Evolutionary conservation across 1,140 invertebrate genomes (phyloP), one percentile per base, ranked within the genome.

Genomic region (Tetramorium parvispinum): DNA sequence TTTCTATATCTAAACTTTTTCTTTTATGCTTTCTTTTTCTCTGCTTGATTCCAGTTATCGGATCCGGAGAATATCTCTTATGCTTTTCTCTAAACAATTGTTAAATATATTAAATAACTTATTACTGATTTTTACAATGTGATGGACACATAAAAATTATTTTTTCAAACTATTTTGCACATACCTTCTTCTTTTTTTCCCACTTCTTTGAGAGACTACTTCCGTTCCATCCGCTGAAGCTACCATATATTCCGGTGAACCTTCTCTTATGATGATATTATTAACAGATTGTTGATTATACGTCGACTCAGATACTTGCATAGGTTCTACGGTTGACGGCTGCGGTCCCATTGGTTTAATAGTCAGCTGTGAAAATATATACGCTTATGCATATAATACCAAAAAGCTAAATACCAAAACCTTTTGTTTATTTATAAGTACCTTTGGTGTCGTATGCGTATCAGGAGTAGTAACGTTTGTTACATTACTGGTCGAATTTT

Each of bases 1-100:
- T 96, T 86, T 97, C 97, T 59, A 96, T 93, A 92, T 98, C 97
- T 40, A 97, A 95, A 82, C 96, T 97, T 93, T 97, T 97, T 95
- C 97, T 97, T 94, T 95, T 95, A 70, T 95, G 95, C 66, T 95
- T 95, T 2, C 94, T 91, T 86, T 95, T 95, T 8, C 94, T 91
- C 82, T 95, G 95, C 85, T 95, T 95, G 1, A 93, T 70, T 1
- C 95, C 95, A 21, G 95, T 95, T 85, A 95, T 95, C 32, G 94
- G 94, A 91, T 95, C 94, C 3, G 95, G 95, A 0, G 94, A 95
- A 46, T 95, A 95, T 70, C 94, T 89, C 87, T 95, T 95, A 76
- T 95, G 95, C 57, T 95, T 95, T 79, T 95, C 95, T 43, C 94
- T 95, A 51, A 75, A 71, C 68, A 77, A 70, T 85, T 49, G 27